phyloP scores from a whole-genome alignment of 1,140 invertebrate species.

The Camponotus vicinus region DNA sequence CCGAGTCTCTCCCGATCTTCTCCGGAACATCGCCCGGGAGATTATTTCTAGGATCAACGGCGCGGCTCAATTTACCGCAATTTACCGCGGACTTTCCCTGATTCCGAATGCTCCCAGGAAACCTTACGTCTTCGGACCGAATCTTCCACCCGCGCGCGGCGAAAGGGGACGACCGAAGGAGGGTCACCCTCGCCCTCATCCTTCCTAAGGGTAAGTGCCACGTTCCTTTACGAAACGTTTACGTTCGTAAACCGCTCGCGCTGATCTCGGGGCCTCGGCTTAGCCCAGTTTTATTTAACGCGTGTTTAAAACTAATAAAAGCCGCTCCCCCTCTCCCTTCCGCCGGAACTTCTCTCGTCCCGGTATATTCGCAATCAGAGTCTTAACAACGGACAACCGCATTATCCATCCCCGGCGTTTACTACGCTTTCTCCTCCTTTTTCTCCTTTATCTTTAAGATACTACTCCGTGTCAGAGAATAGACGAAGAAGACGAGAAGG shows the following conservation, averaged over 20 bases:
- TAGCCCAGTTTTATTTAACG: constrained; percentile 84
- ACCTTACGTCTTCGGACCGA: constrained; percentile 65
- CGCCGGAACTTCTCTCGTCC: constrained; percentile 45
- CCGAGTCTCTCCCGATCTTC: constrained; percentile 5
- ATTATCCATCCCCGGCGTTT: constrained; percentile 51
- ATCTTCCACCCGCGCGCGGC: constrained; percentile 38
- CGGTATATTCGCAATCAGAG: constrained; percentile 73
- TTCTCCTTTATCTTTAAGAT: neutral
- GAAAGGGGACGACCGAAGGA: constrained; percentile 16
- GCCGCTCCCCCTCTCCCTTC: neutral
- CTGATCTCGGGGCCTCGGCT: constrained; percentile 73
- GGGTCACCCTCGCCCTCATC: constrained; percentile 37
- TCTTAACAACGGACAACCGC: constrained; percentile 64
- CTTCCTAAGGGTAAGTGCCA: neutral
- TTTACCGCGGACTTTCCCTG: constrained; percentile 67
- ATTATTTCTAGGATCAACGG: constrained; percentile 64
- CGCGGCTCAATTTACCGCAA: constrained; percentile 69
- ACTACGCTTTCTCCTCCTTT: neutral
- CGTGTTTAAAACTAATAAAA: constrained; percentile 86
- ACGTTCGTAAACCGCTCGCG: constrained; percentile 71
- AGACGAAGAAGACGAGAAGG: constrained; percentile 52
- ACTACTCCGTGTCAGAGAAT: neutral
- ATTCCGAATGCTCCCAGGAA: constrained; percentile 54
- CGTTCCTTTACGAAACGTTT: constrained; percentile 64
- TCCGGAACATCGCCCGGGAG: constrained; percentile 46